A percentile compares a stretch with the other conserved stretches of the same genome.
phyloP scores from a whole-genome alignment of 92 coral and sea anemone species.

The Scolanthus callimorphus region DNA sequence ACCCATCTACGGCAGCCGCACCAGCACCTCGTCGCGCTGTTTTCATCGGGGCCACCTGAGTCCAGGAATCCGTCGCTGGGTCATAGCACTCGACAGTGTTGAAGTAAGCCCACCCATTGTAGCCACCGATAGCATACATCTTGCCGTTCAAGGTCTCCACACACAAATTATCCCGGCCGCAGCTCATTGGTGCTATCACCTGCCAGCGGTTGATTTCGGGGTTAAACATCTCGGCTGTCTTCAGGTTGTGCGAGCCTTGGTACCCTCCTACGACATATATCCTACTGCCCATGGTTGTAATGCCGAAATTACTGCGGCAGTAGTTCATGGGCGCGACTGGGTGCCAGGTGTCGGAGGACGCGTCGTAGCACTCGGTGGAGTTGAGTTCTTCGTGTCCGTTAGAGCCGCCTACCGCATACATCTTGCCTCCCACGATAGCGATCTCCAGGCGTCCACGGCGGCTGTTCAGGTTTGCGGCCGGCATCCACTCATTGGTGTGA shows the following conservation, averaged over 20 bases:
- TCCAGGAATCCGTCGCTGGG: slow-evolving; percentile 75
- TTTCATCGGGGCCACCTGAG: slow-evolving; percentile 76
- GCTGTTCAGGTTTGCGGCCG: slow-evolving; percentile 59
- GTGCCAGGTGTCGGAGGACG: slow-evolving; percentile 64
- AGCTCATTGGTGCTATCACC: slow-evolving; percentile 66
- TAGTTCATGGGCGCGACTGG: slow-evolving; percentile 66
- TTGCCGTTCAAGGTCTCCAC: slow-evolving; percentile 77
- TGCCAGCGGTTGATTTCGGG: slow-evolving; percentile 65
- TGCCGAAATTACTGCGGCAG: slow-evolving; percentile 90
- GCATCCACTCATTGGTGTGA: slow-evolving; percentile 84
- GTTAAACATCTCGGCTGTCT: slow-evolving; percentile 68
- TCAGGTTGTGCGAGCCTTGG: slow-evolving; percentile 73
- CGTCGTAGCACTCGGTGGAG: slow-evolving; percentile 80
- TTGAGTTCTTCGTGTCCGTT: slow-evolving; percentile 83
- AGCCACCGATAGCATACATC: slow-evolving; percentile 93
- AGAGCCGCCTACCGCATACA: slow-evolving; percentile 96
- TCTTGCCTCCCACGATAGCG: slow-evolving; percentile 56
- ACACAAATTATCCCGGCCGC: slow-evolving; percentile 85
- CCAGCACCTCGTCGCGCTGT: slow-evolving; percentile 92
- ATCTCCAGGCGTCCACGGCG: slow-evolving; percentile 85
- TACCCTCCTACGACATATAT: slow-evolving; percentile 90
- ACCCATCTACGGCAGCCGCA: slow-evolving; percentile 79
- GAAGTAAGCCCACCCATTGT: slow-evolving; percentile 90
- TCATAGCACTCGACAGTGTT: slow-evolving; percentile 85
- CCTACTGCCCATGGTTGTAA: slow-evolving; percentile 53